A percentile compares a stretch with the other conserved stretches of the same genome.
phyloP scores from a whole-genome alignment of 2,888 invertebrate species.

The Hypomecis punctinalis region DNA sequence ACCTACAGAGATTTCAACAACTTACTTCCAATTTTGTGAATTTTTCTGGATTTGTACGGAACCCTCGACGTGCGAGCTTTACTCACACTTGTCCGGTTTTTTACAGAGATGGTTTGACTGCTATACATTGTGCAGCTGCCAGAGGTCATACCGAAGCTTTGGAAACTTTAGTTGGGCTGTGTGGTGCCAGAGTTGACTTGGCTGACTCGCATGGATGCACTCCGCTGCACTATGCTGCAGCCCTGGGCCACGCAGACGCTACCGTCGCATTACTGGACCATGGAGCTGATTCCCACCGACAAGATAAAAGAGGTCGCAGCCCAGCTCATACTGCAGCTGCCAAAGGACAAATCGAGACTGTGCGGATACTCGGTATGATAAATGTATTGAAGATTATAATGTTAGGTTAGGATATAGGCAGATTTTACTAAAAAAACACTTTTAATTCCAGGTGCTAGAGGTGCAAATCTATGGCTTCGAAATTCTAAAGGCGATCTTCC shows the following conservation, averaged over 20 bases:
- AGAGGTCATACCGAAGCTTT: constrained; percentile 97
- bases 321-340: constrained; percentile 98
- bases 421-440: constrained; percentile 6
- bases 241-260: constrained; percentile 97
- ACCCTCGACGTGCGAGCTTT: no score
- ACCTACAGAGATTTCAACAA: no score
- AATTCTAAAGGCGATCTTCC: constrained; percentile 98
- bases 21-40: no score
- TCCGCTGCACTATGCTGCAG: constrained; percentile 98
- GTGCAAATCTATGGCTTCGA: constrained; percentile 95
- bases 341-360: constrained; percentile 96
- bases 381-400: not conserved
- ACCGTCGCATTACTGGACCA: constrained; percentile 94
- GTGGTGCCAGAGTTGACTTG: constrained; percentile 95
- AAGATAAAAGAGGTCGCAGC: constrained; percentile 96
- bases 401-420: not conserved
- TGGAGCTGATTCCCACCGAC: constrained; percentile 96
- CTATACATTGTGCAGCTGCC: constrained; percentile 98
- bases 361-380: constrained; percentile 87
- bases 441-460: constrained; percentile 73
- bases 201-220: constrained; percentile 98
- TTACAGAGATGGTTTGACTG: constrained; percentile 95
- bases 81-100: no score
- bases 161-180: constrained; percentile 93
- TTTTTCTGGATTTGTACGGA: no score